Evolutionary conservation across 1,140 invertebrate species (phyloP).

Genomic region (Trichoplusia ni): DNA sequence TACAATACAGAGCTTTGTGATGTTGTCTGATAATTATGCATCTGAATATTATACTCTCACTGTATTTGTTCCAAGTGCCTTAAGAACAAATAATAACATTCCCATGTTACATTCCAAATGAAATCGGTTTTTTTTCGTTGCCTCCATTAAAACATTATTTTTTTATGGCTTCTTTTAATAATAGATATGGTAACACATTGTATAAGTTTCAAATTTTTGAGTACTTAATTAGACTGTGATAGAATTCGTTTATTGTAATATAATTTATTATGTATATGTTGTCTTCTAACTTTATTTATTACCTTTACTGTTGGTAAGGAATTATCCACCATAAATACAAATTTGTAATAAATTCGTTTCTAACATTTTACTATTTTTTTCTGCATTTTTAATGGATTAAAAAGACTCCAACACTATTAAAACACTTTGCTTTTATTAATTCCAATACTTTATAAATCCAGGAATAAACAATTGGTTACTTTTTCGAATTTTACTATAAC

Average conservation of each 20-base stretch:
- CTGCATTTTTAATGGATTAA: slow-evolving; percentile 75
- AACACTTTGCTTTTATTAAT: not conserved
- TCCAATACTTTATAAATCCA: no score
- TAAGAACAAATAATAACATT: slow-evolving; percentile 78
- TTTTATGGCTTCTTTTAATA: not conserved
- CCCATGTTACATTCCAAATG: slow-evolving; percentile 64
- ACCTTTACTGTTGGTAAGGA: slow-evolving; percentile 46
- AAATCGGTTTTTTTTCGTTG: not conserved
- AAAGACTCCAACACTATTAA: slow-evolving; percentile 50
- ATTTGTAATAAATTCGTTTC: slow-evolving; percentile 79
- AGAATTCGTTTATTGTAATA: slow-evolving; percentile 25
- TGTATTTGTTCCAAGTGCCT: slow-evolving; percentile 80
- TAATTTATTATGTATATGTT: not conserved
- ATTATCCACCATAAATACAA: slow-evolving; percentile 58
- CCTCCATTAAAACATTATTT: not conserved
- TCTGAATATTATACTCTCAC: slow-evolving; percentile 59
- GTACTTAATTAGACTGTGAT: slow-evolving; percentile 45
- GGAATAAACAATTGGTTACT: no score
- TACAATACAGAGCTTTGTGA: slow-evolving; percentile 30
- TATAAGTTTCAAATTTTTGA: slow-evolving; percentile 26
- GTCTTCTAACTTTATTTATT: slow-evolving; percentile 15
- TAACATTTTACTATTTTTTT: slow-evolving; percentile 75
- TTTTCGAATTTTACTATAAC: not conserved
- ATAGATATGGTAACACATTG: not conserved
- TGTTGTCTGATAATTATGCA: slow-evolving; percentile 43